phyloP scores from a whole-genome alignment of 2,888 invertebrate genomes.

The Zygothrica quintamaculata region DNA sequence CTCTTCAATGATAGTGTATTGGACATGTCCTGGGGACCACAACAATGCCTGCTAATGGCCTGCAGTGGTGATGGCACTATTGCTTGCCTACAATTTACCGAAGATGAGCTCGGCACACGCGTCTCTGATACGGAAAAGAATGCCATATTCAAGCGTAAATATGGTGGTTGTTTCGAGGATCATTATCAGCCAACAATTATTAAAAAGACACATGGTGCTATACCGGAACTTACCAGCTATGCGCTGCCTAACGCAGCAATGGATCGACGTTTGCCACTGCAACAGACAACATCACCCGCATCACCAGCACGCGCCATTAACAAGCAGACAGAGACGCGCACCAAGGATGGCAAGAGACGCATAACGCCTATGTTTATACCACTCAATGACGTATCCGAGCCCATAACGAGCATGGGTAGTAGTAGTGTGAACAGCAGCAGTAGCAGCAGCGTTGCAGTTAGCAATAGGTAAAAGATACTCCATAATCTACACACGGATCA shows the following conservation, averaged over 20 bases:
- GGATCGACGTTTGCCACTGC: conserved; percentile 42
- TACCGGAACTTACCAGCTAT: conserved; percentile 69
- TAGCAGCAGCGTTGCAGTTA: conserved; percentile 11
- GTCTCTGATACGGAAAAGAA: conserved; percentile 93
- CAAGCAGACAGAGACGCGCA: conserved; percentile 96
- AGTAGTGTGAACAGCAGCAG: too few relatives aligned
- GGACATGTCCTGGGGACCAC: conserved; percentile 95
- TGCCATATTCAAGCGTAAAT: conserved; percentile 92
- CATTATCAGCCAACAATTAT: neutral
- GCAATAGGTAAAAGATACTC: conserved; percentile 17
- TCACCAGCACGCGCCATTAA: conserved; percentile 87
- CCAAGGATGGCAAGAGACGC: conserved; percentile 96
- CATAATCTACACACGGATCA: too few relatives aligned
- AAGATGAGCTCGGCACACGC: conserved; percentile 94
- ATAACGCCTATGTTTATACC: conserved; percentile 99
- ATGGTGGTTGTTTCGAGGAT: conserved; percentile 89
- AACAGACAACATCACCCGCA: conserved; percentile 12
- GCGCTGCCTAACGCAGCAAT: conserved; percentile 51
- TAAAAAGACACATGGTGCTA: conserved; percentile 1
- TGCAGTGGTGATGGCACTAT: conserved; percentile 98
- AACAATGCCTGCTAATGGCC: conserved; percentile 90
- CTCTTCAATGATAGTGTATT: conserved; percentile 96
- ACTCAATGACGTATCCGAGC: conserved; percentile 85
- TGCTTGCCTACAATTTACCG: conserved; percentile 94
- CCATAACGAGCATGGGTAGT: conserved; percentile 4